Percentiles rank a stretch among this genome's conserved stretches.
These are phyloP conservation scores for Flexamia atlantica DNA, from an alignment of 2,888 invertebrate species.

Conservation along the genomic window DNA sequence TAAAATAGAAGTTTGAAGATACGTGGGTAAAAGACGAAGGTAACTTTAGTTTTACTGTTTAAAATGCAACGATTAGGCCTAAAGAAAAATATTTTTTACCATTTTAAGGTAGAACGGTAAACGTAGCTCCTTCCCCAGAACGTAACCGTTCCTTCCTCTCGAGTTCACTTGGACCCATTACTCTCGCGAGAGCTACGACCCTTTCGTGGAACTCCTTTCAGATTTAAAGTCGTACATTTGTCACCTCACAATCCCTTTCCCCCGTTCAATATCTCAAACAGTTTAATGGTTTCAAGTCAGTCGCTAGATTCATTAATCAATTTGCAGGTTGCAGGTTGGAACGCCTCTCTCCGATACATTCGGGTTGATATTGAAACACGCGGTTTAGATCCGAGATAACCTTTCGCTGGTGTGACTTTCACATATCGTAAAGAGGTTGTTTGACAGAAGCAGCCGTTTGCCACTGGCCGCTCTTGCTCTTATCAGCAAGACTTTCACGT, in stretches of 20 bases:
- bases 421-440: not conserved
- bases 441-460: not conserved
- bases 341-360: not conserved
- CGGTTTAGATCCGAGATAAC: not conserved
- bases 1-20: no score
- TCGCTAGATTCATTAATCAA: not conserved
- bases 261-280: not conserved
- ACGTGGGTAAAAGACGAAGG: no score
- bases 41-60: no score
- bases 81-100: no score
- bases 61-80: no score
- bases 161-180: not conserved
- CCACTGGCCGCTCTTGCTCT: not conserved
- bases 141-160: not conserved
- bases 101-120: no score
- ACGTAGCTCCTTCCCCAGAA: no score
- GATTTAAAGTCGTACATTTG: no score
- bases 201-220: not conserved
- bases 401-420: not conserved
- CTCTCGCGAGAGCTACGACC: not conserved
- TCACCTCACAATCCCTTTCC: not conserved
- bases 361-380: not conserved
- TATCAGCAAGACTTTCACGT: not conserved
- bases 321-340: not conserved
- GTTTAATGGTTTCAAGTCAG: not conserved